Evolutionary conservation across 2,888 invertebrate species (phyloP), one percentile per base, ranked within the genome.

Genomic region (Flabesymbios commensalis): DNA sequence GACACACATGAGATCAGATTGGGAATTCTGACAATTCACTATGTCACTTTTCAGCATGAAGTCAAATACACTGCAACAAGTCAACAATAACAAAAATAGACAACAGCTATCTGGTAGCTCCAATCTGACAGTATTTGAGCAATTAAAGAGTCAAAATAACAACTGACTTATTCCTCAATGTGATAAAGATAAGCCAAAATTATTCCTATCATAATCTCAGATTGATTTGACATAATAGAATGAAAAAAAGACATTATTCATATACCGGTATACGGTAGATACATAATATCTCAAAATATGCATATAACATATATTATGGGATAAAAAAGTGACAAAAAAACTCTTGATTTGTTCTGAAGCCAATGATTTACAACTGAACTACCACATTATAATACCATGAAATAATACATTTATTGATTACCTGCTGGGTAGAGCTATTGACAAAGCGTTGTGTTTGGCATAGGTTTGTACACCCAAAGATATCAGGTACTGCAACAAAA

Each of bases 1-100:
- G 67, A 90, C 89, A 67, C 91, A 89, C 65, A 91, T 89, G 57
- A 94, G 85, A 71, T 93, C 93, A 2, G 89, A 87, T 84, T 92
- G 87, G 0, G 91, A 91, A 78, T 93, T 90, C 67, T 92, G 89
- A 77, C 90, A 92, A 81, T 93, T 94, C 10, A 93, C 85, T 17
- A 91, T 88, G 75, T 94, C 94, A 67, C 93, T 92, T 81, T 90
- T 90, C 71, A 89, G 88, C 63, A 94, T 85, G 52, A 91, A 87
- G 87, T 93, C 86, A 53, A 87, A 87, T 32, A 86, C 80, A 66
- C 81, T 83, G 74, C 17, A 72, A 67, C 5, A 45, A 54, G 28
- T 54, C 29, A 7, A 53, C 4, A 22, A 47, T 22, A 48, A 22
- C 17, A 19, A 53, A 53, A 17, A 10, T 3, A 2, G 3, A 26